Percentiles rank a stretch among this genome's conserved stretches.
Evolutionary conservation across 2,113 vertebrate genomes (phyloP).

Genomic region (Dromiciops gliroides): DNA sequence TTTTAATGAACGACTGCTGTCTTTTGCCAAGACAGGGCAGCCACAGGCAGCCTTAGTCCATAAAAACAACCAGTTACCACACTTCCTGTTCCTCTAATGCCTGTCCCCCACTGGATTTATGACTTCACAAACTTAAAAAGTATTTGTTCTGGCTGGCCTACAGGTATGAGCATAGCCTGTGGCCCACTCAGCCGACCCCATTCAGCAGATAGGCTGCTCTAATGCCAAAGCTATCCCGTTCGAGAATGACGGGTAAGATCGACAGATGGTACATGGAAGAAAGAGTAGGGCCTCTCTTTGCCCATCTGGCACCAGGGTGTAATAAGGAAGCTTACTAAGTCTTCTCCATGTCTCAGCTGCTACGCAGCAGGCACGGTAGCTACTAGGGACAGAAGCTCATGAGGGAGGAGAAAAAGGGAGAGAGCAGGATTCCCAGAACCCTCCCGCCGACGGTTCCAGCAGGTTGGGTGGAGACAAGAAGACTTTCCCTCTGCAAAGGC

Average conservation of each 20-base stretch:
- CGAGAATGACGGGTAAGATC: background rate
- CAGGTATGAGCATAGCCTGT: background rate
- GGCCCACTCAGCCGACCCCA: background rate
- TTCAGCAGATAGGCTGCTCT: background rate
- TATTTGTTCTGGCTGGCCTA: background rate
- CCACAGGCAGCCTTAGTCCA: background rate
- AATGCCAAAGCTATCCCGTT: background rate
- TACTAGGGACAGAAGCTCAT: background rate
- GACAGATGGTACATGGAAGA: background rate
- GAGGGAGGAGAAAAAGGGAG: background rate
- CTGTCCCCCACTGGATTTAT: background rate
- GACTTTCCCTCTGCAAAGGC: background rate
- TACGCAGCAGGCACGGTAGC: background rate
- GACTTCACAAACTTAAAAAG: background rate
- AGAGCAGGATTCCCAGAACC: background rate
- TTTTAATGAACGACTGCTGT: constrained; percentile 7
- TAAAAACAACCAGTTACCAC: constrained; percentile 3
- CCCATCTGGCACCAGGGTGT: background rate
- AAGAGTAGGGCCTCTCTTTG: background rate
- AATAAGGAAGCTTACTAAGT: background rate
- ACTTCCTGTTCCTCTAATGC: background rate
- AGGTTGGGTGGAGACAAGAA: background rate
- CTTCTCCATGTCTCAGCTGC: background rate
- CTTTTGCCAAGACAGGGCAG: background rate
- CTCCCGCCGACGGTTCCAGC: background rate